phyloP scores from a whole-genome alignment of 2,113 vertebrate species.

The Pteruthius melanotis region DNA sequence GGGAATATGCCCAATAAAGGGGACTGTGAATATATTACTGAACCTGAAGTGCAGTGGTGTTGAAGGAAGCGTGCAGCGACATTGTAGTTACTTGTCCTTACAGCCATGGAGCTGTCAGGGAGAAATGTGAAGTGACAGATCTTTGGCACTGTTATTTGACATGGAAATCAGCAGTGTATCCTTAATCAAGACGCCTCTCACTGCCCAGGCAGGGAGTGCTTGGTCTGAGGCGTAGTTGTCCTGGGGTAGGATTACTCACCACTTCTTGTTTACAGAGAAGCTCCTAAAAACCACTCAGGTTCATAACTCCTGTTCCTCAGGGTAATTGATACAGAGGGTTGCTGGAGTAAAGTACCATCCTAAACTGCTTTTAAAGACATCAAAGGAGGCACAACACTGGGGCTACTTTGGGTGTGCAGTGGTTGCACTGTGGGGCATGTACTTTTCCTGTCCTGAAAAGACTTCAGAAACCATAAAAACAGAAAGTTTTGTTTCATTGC shows the following conservation, averaged over 20 bases:
- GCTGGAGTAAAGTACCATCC: not conserved
- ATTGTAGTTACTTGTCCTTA: not conserved
- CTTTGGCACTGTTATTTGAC: not conserved
- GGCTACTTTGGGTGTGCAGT: not conserved
- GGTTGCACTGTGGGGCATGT: not conserved
- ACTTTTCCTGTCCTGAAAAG: not conserved
- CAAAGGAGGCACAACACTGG: not conserved
- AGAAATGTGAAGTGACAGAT: not conserved
- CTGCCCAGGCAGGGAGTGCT: not conserved
- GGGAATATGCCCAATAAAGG: not conserved
- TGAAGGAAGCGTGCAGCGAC: accelerated
- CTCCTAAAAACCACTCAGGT: not conserved
- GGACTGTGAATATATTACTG: not conserved
- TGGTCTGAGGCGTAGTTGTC: not conserved
- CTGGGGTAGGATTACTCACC: not conserved
- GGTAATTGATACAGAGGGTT: not conserved
- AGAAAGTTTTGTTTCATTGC: not conserved
- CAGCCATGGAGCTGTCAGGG: not conserved
- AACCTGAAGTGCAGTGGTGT: not conserved
- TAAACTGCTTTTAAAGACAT: not conserved
- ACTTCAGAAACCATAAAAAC: not conserved
- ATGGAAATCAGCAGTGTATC: not conserved
- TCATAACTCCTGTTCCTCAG: not conserved
- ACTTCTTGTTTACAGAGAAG: not conserved
- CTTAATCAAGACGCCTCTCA: not conserved